Conservation (phyloP, 2,888 invertebrate genomes). For the Pantelozetes paolii region DNA sequence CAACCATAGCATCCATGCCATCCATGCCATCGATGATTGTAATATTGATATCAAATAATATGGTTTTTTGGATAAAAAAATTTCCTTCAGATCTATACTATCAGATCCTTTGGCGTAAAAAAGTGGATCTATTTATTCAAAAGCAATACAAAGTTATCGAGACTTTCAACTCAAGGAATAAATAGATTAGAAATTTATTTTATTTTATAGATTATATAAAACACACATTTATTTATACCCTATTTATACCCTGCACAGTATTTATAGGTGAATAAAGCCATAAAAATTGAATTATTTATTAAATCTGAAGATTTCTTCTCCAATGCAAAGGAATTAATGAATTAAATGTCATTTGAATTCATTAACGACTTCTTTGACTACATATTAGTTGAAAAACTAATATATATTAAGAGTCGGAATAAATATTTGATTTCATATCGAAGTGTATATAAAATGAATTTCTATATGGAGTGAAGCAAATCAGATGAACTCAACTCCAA, state of each 20-base stretch:
- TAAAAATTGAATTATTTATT: slow-evolving; percentile 36
- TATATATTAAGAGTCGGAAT: not conserved
- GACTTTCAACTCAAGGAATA: not conserved
- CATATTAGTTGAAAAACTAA: not conserved
- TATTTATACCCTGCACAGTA: too few species aligned
- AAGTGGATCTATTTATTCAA: slow-evolving; percentile 21
- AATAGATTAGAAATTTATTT: slow-evolving; percentile 22
- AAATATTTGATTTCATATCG: slow-evolving; percentile 28
- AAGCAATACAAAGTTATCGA: not conserved
- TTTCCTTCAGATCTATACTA: not conserved
- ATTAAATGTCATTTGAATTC: slow-evolving; percentile 30
- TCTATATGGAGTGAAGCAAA: not conserved
- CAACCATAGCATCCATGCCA: too few species aligned
- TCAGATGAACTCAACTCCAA: slow-evolving; percentile 16
- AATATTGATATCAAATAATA: not conserved
- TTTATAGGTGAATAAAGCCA: slow-evolving; percentile 32
- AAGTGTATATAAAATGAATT: not conserved
- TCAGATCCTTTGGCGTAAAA: not conserved
- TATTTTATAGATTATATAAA: not conserved
- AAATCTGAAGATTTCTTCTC: not conserved
- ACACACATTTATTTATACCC: not conserved
- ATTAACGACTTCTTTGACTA: slow-evolving; percentile 25
- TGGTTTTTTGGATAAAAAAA: not conserved
- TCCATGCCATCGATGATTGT: not conserved
- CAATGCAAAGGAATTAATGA: slow-evolving; percentile 1